Base-by-base conservation (phyloP, 2,797 vertebrate genomes). In the Fistularia tabacaria region DNA sequence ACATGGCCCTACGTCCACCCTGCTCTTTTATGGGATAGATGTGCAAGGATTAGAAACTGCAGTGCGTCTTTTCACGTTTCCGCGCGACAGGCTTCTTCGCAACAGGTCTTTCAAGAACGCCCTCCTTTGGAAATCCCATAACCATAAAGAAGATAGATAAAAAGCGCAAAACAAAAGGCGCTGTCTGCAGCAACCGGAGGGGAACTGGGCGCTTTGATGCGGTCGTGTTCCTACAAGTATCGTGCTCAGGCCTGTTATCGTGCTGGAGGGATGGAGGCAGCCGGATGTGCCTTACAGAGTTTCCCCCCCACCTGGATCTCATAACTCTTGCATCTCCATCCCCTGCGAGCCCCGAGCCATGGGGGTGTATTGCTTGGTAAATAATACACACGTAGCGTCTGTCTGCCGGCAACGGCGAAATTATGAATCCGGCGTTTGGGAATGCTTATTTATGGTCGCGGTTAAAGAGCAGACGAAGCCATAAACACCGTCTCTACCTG, bases 71-170 rank as follows among this genome's bases (percentile, higher is more conserved):
- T 45, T 1, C 6, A 10, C 43, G 43, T 6, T n/a, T 44, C 6
- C 6, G 42, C 42, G 6, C 5, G 9, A 7, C 6, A 15, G 6
- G 50, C 59, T 55, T 73, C 59, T 71, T 62, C 55, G 44, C 51
- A 62, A 71, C 73, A 64, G 64, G 69, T 81, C 59, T 68, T 72
- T 70, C 64, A 56, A 59, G 64, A 55, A 8, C 15, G 50, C n/a
- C 47, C 38, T 38, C 45, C 51, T 46, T 68, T 59, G 49, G 38
- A 76, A 63, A 47, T 51, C 51, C 49, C 38, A 14, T 12, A 54
- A 39, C 59, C 71, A 60, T 71, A 57, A 42, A 54, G 62, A 71
- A 42, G 45, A 42, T 40, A 25, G 25, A n/a, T n/a, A 25, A 25
- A 25, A 25, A 25, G 5, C 25, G 2, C 25, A 25, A 25, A 25